Percentiles rank a stretch among this genome's conserved stretches.
These are phyloP conservation scores for Solea solea DNA, from an alignment of 2,113 vertebrate species.

Conservation along the genomic window DNA sequence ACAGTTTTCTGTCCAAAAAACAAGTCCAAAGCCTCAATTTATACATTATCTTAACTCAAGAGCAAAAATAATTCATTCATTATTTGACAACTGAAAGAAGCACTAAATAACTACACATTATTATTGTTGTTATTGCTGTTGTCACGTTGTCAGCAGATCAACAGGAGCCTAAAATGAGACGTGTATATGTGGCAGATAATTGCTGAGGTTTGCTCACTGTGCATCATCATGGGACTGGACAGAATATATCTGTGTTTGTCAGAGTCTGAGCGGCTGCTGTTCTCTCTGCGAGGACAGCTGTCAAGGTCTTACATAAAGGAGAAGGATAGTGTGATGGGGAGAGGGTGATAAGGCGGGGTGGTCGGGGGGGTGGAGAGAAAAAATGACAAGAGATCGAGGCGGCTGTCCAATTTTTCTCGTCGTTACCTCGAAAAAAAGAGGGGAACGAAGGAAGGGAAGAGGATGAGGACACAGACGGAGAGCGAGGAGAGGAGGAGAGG, in stretches of 20 bases:
- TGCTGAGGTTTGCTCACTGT: background rate
- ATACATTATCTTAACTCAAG: too few relatives aligned
- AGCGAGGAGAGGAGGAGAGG: slow-evolving; percentile 1
- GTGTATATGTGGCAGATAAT: background rate
- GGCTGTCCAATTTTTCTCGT: slow-evolving; percentile 38
- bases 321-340: slow-evolving; percentile 2
- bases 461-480: slow-evolving; percentile 23
- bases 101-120: too few relatives aligned
- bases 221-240: slow-evolving; percentile 3
- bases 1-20: too few relatives aligned
- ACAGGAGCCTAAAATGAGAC: background rate
- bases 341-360: too few relatives aligned
- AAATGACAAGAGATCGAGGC: slow-evolving; percentile 9
- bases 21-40: too few relatives aligned
- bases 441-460: slow-evolving; percentile 1
- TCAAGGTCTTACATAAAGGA: slow-evolving; percentile 38
- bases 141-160: background rate
- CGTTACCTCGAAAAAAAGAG: background rate
- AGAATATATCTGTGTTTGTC: slow-evolving; percentile 23
- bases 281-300: slow-evolving; percentile 31
- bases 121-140: too few relatives aligned
- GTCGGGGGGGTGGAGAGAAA: slow-evolving; percentile 7
- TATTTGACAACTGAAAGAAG: too few relatives aligned
- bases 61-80: too few relatives aligned
- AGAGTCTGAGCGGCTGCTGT: slow-evolving; percentile 13